phyloP scores from a whole-genome alignment of 2,113 vertebrate genomes.

The Amphiprion ocellaris region DNA sequence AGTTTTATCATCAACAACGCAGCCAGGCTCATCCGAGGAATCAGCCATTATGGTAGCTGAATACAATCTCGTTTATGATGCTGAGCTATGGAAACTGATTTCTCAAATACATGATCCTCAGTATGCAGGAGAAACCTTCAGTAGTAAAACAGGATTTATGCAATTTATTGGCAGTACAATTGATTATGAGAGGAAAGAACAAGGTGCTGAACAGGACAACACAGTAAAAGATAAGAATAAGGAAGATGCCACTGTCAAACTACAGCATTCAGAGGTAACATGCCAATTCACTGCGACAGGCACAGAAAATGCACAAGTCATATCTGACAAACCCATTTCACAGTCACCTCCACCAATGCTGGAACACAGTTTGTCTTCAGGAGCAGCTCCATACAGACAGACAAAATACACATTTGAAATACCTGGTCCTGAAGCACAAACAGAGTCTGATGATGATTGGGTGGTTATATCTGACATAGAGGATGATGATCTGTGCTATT shows the following conservation, averaged over 20 bases:
- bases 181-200: slow-evolving; percentile 29
- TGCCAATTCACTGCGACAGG: slow-evolving; percentile 2
- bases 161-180: slow-evolving; percentile 51
- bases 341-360: slow-evolving; percentile 40
- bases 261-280: neutral
- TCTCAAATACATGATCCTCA: slow-evolving; percentile 77
- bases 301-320: neutral
- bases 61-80: slow-evolving; percentile 65
- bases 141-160: slow-evolving; percentile 67
- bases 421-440: neutral
- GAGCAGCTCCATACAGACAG: slow-evolving; percentile 32
- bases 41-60: slow-evolving; percentile 35
- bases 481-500: slow-evolving; percentile 1
- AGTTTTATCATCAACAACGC: slow-evolving; percentile 17
- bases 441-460: slow-evolving; percentile 9
- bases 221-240: neutral
- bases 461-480: slow-evolving; percentile 13
- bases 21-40: slow-evolving; percentile 9
- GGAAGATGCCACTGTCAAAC: neutral
- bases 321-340: neutral
- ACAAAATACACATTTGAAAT: slow-evolving; percentile 38
- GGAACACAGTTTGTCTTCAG: slow-evolving; percentile 9
- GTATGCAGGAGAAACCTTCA: slow-evolving; percentile 75
- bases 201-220: slow-evolving; percentile 3
- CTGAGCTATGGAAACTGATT: slow-evolving; percentile 65